Base-by-base conservation (phyloP, 1,140 invertebrate genomes). In the Drosophila santomea region DNA sequence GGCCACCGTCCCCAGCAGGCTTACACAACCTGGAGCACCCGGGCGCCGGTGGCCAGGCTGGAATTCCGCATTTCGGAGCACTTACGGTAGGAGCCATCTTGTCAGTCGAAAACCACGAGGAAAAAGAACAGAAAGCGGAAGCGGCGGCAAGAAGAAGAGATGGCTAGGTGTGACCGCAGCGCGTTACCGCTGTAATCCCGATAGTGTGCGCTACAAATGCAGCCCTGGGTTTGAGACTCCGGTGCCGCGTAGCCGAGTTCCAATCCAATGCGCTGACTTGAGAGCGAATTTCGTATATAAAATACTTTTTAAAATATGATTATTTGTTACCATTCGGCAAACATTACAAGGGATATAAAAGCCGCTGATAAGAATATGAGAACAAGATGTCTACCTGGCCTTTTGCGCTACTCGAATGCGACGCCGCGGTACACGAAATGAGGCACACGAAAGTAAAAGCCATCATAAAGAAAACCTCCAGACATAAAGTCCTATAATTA, bases 401-500 rank as follows among this genome's bases (percentile, higher is more conserved):
- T 32, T 32, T 0, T 4, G 25, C 23, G 23, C 23, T 5, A 25
- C 23, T 25, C 23, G 4, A 25, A 25, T 25, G 28, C 28, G 7
- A 32, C 8, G 28, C 28, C 28, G 28, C 55, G 56, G 25, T 44
- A 32, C 56, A 56, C 44, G 28, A 50, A 72, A 47, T 56, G 57
- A 69, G 80, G 20, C 20, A 20, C 62, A 47, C 74, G 67, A 88
- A 67, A 68, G 66, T 75, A 78, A 86, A 78, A 81, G 75, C 51
- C 56, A 64, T 86, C 80, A 86, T 84, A 83, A 80, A 88, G 76
- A 78, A 90, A 88, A 83, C 82, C 77, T 86, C 57, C 90, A 91
- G 90, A 91, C 90, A 91, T 91, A 91, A 91, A 91, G 82, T 88
- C 90, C 90, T 91, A 91, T 91, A 91, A 91, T 91, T 91, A 91